phyloP scores from a whole-genome alignment of 1,140 invertebrate genomes.

The Teleogryllus occipitalis region DNA sequence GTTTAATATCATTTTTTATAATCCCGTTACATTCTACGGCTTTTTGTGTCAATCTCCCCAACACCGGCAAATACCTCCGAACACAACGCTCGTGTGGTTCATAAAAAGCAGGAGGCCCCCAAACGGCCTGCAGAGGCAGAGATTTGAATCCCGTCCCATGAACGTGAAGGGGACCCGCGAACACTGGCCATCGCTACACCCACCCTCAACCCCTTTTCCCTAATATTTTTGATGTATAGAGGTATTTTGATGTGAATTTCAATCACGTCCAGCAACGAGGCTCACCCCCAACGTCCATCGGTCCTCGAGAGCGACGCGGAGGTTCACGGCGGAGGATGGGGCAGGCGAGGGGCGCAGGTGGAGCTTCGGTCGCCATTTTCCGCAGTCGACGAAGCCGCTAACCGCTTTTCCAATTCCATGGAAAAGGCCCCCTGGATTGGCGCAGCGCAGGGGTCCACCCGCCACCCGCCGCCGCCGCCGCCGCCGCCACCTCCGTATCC shows the following conservation, averaged over 20 bases:
- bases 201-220: neutral
- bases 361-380: neutral
- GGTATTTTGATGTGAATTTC: neutral
- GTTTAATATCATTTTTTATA: too few species aligned
- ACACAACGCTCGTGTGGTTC: too few species aligned
- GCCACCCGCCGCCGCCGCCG: neutral
- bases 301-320: neutral
- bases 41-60: too few species aligned
- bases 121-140: neutral
- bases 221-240: slow-evolving; percentile 1
- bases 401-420: neutral
- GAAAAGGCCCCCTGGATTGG: neutral
- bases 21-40: too few species aligned
- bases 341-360: neutral
- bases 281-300: neutral
- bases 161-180: neutral
- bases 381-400: neutral
- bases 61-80: too few species aligned
- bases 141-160: neutral
- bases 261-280: neutral
- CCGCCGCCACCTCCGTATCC: too few species aligned
- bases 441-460: neutral
- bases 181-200: neutral
- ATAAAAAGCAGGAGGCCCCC: too few species aligned
- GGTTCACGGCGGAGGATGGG: neutral